phyloP scores from a whole-genome alignment of 2,888 invertebrate species.

The Zhengitettix transpicula region DNA sequence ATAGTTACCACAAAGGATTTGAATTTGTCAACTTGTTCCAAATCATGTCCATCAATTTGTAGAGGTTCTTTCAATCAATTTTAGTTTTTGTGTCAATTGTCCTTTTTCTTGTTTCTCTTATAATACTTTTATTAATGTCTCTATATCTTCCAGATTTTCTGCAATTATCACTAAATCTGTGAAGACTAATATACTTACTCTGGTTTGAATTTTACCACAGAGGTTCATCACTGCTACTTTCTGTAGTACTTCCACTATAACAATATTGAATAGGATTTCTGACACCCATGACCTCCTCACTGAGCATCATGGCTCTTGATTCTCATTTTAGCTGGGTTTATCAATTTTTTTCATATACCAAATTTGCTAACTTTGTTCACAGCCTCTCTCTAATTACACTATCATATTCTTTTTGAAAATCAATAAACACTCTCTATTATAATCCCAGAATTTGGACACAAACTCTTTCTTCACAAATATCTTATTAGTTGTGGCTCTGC shows the following conservation, averaged over 20 bases:
- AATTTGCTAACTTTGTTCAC: not conserved
- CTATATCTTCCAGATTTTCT: not conserved
- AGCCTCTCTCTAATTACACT: not conserved
- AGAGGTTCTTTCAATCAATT: not conserved
- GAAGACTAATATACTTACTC: not conserved
- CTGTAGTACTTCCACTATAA: not conserved
- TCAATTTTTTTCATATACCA: not conserved
- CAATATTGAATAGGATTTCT: not conserved
- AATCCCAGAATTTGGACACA: not conserved
- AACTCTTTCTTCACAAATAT: not conserved
- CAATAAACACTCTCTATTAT: not conserved
- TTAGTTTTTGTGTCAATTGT: not conserved
- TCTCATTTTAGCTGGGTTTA: not conserved
- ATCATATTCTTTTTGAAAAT: not conserved
- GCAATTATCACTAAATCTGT: not conserved
- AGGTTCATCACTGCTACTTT: not conserved
- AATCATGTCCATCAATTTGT: not conserved
- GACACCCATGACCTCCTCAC: not conserved
- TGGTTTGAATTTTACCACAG: not conserved
- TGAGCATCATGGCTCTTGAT: not conserved
- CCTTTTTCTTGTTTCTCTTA: not conserved
- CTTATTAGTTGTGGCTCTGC: not conserved
- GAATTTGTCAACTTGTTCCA: not conserved
- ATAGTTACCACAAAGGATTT: not conserved
- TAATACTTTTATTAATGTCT: not conserved